Base-by-base conservation (phyloP, 2,797 vertebrate genomes). In the Amazonetta brasiliensis region DNA sequence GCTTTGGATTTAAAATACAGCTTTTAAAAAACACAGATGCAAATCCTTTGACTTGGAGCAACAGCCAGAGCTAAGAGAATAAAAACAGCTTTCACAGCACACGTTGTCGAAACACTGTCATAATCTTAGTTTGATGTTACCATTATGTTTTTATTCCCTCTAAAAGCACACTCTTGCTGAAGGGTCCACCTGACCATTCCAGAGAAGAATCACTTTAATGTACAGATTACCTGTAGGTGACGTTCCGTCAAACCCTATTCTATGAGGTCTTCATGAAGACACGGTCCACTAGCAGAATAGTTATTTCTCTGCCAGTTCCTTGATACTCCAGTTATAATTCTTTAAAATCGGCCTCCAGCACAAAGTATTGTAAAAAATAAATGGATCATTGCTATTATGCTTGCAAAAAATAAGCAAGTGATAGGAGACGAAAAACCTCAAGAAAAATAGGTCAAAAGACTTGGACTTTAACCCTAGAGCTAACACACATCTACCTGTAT, bases 161-260 rank as follows among this genome's bases (percentile, higher is more conserved):
- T 89, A 76, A 75, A 89, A 77, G 50, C 35, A 56, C 19, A 35
- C 18, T 87, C 75, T 94, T 93, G 89, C 93, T 92, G 66, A 94
- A 84, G 80, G 89, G 87, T 31, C 86, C 75, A 80, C 69, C 8
- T 94, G 95, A 96, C 86, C 95, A 79, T 58, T 93, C 75, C 86
- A 88, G 85, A 90, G 71, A 66, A 87, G 43, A 39, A 71, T 58
- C 73, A 76, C 89, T 91, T 93, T 94, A 89, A 44, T 7, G n/a
- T 9, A 90, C 41, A 86, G 19, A 25, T 56, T 68, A 90, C 55
- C 79, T 89, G 84, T 85, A 93, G 84, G 68, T 72, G 48, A 93
- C 46, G 69, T 52, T 92, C 39, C 69, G 85, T 87, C 91, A 96
- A 91, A 96, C 41, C 43, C 31, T 26, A 19, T 1, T 35, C 89